A percentile compares a stretch with the other conserved stretches of the same genome.
phyloP scores from a whole-genome alignment of 2,797 vertebrate species.

The Muscicapa comitata region DNA sequence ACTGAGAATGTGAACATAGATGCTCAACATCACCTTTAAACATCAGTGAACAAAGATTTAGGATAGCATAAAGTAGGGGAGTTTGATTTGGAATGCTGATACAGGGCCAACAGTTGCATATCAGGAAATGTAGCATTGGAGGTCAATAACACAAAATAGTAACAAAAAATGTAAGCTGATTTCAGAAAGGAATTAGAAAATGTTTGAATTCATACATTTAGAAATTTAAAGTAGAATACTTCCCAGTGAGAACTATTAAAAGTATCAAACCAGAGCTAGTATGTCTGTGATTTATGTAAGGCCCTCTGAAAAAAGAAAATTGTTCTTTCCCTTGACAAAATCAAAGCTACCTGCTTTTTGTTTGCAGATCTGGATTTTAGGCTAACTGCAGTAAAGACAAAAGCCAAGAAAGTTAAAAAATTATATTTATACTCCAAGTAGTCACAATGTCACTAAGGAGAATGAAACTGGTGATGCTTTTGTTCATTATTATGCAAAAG shows the following conservation, averaged over 20 bases:
- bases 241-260: neutral
- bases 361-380: neutral
- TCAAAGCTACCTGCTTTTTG: neutral
- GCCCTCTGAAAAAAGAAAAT: neutral
- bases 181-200: neutral
- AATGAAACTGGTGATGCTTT: neutral
- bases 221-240: neutral
- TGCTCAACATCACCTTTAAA: neutral
- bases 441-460: neutral
- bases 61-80: neutral
- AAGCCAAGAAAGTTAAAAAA: neutral
- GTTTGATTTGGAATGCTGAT: neutral
- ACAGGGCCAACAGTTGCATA: fast-evolving
- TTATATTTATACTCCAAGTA: neutral
- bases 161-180: neutral
- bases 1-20: neutral
- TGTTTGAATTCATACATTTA: neutral
- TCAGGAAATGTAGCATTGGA: neutral
- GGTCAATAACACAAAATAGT: neutral
- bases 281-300: neutral
- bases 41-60: neutral
- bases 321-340: neutral
- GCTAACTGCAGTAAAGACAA: neutral
- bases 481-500: neutral
- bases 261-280: neutral